phyloP scores from a whole-genome alignment of 2,888 invertebrate genomes.

The Machimus rusticus region DNA sequence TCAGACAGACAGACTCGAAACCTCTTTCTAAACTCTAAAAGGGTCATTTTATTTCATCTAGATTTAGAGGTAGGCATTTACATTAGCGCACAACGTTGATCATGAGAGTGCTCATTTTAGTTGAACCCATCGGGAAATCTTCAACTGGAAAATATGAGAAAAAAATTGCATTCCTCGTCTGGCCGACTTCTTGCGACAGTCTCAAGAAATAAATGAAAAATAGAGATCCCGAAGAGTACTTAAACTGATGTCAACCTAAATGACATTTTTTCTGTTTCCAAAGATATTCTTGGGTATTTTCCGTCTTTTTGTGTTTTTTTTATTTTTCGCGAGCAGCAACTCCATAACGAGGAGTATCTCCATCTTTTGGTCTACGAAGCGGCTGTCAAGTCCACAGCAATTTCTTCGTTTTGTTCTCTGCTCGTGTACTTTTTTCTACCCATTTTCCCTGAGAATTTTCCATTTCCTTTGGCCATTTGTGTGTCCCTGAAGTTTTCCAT shows the following conservation, averaged over 20 bases:
- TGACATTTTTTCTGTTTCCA: conserved; percentile 17
- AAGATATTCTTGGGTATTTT: conserved; percentile 2
- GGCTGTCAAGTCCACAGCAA: conserved; percentile 21
- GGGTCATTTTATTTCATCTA: background rate
- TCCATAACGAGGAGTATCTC: conserved; percentile 7
- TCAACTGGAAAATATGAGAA: background rate
- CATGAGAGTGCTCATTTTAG: background rate
- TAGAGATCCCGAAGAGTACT: conserved; percentile 9
- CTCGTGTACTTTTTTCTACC: background rate
- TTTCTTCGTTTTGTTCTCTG: conserved; percentile 9
- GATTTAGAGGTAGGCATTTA: background rate
- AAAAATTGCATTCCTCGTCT: background rate
- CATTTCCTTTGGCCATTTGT: conserved; percentile 28
- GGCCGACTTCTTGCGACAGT: background rate
- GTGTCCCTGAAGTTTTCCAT: conserved; percentile 32
- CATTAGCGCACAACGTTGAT: background rate
- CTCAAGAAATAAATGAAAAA: background rate
- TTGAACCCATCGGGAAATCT: background rate
- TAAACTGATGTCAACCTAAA: conserved; percentile 22
- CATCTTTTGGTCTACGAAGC: background rate
- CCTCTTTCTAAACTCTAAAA: background rate
- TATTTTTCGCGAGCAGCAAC: background rate
- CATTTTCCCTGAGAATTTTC: conserved; percentile 3
- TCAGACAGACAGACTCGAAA: background rate
- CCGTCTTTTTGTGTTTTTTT: background rate